phyloP scores from a whole-genome alignment of 1,140 invertebrate genomes.

The Hydropsyche tenuis region DNA sequence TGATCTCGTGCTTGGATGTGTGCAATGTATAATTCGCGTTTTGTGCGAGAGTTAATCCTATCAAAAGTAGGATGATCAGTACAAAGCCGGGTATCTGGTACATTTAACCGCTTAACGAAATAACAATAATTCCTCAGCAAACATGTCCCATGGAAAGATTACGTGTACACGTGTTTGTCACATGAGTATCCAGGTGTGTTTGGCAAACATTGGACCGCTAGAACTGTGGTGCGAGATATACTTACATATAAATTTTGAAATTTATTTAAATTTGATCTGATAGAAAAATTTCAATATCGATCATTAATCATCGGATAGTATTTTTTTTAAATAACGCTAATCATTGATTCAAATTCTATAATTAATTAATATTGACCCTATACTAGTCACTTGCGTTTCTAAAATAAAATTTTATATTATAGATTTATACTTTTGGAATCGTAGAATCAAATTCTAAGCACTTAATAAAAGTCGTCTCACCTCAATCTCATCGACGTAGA shows the following conservation, averaged over 20 bases:
- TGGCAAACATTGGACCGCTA: background rate
- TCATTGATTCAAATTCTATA: no score
- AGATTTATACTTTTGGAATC: no score
- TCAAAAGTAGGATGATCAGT: constrained; percentile 21
- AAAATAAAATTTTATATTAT: no score
- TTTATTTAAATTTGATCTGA: no score
- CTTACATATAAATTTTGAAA: no score
- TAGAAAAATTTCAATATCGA: no score
- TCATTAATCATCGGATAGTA: no score
- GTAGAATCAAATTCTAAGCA: no score
- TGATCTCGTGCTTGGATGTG: background rate
- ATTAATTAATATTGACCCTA: no score
- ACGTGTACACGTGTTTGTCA: constrained; percentile 23
- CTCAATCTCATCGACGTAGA: constrained; percentile 10
- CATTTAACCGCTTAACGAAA: constrained; percentile 37
- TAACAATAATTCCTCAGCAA: constrained; percentile 30
- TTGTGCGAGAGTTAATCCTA: constrained; percentile 22
- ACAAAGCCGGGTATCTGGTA: constrained; percentile 28
- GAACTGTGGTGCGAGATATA: background rate
- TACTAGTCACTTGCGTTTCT: no score
- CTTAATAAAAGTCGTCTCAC: constrained; percentile 1
- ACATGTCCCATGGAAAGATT: constrained; percentile 34
- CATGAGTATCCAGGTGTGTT: background rate
- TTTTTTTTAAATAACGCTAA: no score
- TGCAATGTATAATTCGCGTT: constrained; percentile 13